Evolutionary conservation across 2,113 vertebrate species (phyloP).

Genomic region (Cygnus buccinator): DNA sequence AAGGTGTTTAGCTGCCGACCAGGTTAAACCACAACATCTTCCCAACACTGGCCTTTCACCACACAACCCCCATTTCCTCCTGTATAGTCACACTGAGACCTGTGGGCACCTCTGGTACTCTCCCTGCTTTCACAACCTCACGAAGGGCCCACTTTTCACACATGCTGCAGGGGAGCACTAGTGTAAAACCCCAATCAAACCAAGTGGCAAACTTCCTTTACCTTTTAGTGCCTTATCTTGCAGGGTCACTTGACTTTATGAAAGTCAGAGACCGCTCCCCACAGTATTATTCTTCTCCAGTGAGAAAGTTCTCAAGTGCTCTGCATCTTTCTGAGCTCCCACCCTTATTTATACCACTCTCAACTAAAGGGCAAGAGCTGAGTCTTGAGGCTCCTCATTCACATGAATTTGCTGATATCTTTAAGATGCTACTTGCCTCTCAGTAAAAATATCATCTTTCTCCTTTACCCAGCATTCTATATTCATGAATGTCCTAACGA

Average conservation of each 20-base stretch:
- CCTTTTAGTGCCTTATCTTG: not conserved
- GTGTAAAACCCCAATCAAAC: not conserved
- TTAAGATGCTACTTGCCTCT: not conserved
- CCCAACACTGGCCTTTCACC: not conserved
- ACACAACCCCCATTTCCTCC: not conserved
- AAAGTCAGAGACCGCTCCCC: not conserved
- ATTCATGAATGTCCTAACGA: not conserved
- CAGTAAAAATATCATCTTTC: not conserved
- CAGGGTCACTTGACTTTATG: not conserved
- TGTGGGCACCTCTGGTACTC: accelerated
- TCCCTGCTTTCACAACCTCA: not conserved
- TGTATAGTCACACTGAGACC: not conserved
- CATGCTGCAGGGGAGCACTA: not conserved
- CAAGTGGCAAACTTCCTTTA: accelerated
- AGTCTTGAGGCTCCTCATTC: accelerated
- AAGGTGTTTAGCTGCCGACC: too few relatives aligned
- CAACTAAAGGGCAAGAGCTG: not conserved
- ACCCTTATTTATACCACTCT: not conserved
- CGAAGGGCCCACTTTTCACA: not conserved
- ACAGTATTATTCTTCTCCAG: not conserved
- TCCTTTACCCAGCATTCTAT: not conserved
- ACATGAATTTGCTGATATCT: not conserved
- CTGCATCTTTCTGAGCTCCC: not conserved
- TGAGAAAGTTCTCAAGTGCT: not conserved
- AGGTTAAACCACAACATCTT: not conserved